Evolutionary conservation across 1,140 invertebrate species (phyloP).

Genomic region (Diplogasteroides magnus): DNA sequence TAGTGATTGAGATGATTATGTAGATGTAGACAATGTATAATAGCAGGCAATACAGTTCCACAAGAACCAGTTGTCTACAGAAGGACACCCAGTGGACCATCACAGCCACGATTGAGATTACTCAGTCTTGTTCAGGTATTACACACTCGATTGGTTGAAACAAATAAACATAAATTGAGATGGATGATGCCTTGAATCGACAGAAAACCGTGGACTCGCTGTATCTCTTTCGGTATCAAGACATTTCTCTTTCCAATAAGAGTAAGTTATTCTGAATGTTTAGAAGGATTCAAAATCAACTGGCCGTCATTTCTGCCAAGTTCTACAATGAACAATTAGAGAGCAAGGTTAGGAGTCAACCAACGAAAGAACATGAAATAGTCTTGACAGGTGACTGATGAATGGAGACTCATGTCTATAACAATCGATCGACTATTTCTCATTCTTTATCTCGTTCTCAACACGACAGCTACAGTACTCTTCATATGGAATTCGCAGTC

Average conservation of each 20-base stretch:
- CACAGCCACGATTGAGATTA: neutral
- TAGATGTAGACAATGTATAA: slow-evolving; percentile 45
- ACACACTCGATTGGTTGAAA: neutral
- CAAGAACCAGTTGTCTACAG: slow-evolving; percentile 27
- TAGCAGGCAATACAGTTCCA: slow-evolving; percentile 12
- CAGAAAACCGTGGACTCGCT: neutral
- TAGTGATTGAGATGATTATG: slow-evolving; percentile 48
- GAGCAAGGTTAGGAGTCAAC: slow-evolving; percentile 15
- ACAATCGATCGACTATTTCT: slow-evolving; percentile 94
- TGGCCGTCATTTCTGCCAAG: slow-evolving; percentile 18
- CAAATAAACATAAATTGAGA: neutral
- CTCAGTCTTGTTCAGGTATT: slow-evolving; percentile 19
- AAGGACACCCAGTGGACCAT: slow-evolving; percentile 30
- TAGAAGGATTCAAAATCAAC: slow-evolving; percentile 15
- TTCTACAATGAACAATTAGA: slow-evolving; percentile 23
- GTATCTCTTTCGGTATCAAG: neutral
- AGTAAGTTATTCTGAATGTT: slow-evolving; percentile 22
- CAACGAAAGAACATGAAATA: neutral
- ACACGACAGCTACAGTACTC: slow-evolving; percentile 69
- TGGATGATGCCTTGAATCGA: slow-evolving; percentile 21
- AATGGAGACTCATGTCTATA: slow-evolving; percentile 99
- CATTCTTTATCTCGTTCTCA: slow-evolving; percentile 89
- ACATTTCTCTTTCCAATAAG: neutral
- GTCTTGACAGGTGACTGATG: slow-evolving; percentile 60
- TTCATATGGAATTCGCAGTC: slow-evolving; percentile 92